These are phyloP conservation scores for Seladonia tumulorum DNA, from an alignment of 2,888 invertebrate species.

Conservation along the genomic window DNA sequence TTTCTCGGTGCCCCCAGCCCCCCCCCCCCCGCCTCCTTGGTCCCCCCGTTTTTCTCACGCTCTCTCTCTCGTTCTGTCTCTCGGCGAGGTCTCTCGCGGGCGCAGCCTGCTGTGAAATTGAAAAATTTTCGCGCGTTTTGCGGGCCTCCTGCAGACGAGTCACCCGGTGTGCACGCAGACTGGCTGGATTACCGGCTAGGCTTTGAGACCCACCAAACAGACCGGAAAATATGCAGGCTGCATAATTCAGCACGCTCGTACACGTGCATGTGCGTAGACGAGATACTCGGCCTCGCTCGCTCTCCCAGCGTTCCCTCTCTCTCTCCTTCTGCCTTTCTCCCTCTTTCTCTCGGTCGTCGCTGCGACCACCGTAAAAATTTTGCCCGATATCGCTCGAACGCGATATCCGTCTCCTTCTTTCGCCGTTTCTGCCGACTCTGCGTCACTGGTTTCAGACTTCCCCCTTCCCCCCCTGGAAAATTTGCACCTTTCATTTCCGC, in stretches of 20 bases:
- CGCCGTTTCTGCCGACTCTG: neutral
- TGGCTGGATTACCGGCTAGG: conserved; percentile 80
- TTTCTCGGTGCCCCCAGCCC: conserved; percentile 5
- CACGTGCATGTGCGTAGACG: conserved; percentile 50
- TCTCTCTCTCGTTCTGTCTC: conserved; percentile 31
- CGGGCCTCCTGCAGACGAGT: conserved; percentile 70
- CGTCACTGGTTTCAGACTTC: neutral
- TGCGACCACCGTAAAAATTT: conserved; percentile 39
- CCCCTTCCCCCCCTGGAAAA: conserved; percentile 18
- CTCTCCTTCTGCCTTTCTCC: neutral
- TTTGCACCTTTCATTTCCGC: neutral
- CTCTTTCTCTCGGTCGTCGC: neutral
- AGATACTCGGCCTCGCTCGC: conserved; percentile 23
- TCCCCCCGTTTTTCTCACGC: neutral
- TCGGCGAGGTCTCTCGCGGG: conserved; percentile 61
- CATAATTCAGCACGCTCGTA: conserved; percentile 78
- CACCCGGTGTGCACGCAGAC: conserved; percentile 75
- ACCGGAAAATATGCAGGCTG: conserved; percentile 84
- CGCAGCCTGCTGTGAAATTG: conserved; percentile 73
- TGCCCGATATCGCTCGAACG: conserved; percentile 44
- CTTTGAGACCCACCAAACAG: conserved; percentile 83
- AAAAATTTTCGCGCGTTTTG: conserved; percentile 73
- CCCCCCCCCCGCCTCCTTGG: neutral
- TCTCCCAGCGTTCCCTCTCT: neutral
- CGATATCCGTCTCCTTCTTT: neutral